Conservation (phyloP, 2,797 vertebrate species). For the Acipenser oxyrinchus region DNA sequence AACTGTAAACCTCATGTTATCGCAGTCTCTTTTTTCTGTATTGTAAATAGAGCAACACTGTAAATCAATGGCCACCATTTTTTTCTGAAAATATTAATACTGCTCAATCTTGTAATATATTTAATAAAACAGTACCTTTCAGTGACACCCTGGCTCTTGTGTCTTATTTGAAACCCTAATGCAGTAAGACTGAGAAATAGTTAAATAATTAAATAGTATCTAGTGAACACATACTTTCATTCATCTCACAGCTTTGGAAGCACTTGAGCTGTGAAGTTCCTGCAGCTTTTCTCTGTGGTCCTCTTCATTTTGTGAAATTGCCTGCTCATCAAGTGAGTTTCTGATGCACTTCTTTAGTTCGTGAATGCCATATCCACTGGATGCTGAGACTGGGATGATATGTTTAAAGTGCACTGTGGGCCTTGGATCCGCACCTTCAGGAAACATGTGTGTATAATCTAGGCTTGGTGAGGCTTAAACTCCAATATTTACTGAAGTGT, state of each 20-base stretch:
- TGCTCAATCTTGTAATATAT: conserved; percentile 78
- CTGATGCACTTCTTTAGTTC: conserved; percentile 67
- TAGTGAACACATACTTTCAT: too few species aligned
- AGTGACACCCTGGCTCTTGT: conserved; percentile 40
- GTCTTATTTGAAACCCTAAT: not conserved
- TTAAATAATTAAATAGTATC: too few species aligned
- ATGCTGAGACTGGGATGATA: conserved; percentile 74
- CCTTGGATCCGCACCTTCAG: conserved; percentile 61
- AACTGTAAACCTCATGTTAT: conserved; percentile 30
- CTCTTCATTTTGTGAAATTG: conserved; percentile 26
- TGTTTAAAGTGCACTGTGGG: conserved; percentile 64
- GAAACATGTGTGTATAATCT: conserved; percentile 65
- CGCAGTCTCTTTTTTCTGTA: conserved; percentile 39
- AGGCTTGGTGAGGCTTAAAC: conserved; percentile 5
- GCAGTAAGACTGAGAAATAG: too few species aligned
- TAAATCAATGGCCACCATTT: conserved; percentile 58
- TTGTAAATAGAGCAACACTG: conserved; percentile 61
- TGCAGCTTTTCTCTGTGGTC: conserved; percentile 21
- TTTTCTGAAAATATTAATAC: conserved; percentile 44
- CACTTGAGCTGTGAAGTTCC: conserved; percentile 2
- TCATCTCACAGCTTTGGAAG: not conserved
- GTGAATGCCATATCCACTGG: conserved; percentile 67
- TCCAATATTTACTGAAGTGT: too few species aligned
- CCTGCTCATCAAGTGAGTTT: conserved; percentile 65
- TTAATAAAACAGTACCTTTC: conserved; percentile 77